Evolutionary conservation across 2,113 vertebrate species (phyloP), one percentile per base, ranked within the genome.

Genomic region (Corythaixoides concolor): DNA sequence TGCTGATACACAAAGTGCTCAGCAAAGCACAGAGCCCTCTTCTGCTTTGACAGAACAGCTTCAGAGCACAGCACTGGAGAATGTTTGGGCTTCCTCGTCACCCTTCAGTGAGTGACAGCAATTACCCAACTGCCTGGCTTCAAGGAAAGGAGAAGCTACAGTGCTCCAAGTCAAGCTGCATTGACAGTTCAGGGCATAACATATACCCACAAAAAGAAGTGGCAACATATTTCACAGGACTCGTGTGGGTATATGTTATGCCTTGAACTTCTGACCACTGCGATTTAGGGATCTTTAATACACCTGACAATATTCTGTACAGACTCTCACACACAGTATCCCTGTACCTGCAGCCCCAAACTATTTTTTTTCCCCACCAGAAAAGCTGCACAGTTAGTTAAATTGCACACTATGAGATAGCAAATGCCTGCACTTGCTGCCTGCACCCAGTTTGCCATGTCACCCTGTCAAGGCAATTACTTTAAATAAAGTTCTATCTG

Each of bases 391-490:
- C 10, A 56, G 39, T 27, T 59, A 59, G 3, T n/a, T n/a, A n/a
- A n/a, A n/a, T n/a, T n/a, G n/a, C n/a, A n/a, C n/a, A n/a, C 49
- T 20, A 4, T 1, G 20, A 85, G 52, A 53, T 11, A 78, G 66
- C 18, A 85, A 88, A 82, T 68, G 69, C 30, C 26, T 63, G 33
- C 18, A 64, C 32, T 90, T 88, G 70, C 78, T 74, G 70, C 52
- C 39, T 91, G 43, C 20, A 70, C 37, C 52, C 32, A 37, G 39
- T 59, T 94, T 89, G 62, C 58, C 33, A 69, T 41, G 52, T 60
- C 77, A 72, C 50, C 22, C 77, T 85, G 85, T 93, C 92, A 96
- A 95, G 53, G 16, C 76, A 93, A 85, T 94, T 91, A 89, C 83
- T 91, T 85, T 77, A 85, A 93, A 79, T 87, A 91, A 85, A 83